Conservation (phyloP, 2,113 vertebrate genomes). For the Xiphias gladius region DNA sequence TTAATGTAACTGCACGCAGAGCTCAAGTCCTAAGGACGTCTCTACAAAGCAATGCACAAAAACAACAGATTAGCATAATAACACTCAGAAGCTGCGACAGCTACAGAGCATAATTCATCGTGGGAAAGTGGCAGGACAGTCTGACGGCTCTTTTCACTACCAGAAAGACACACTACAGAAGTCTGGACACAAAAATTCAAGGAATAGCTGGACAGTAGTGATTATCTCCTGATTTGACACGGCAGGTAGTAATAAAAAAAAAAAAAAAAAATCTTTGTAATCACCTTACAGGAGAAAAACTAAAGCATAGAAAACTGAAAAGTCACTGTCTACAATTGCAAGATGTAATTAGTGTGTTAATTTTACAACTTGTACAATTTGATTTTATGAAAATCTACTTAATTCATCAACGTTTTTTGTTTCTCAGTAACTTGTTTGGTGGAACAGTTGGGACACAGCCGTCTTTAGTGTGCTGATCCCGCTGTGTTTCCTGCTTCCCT, state of each 20-base stretch:
- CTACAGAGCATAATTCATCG: slow-evolving; percentile 18
- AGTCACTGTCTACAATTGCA: not conserved
- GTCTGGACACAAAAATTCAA: not conserved
- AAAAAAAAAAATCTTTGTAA: not conserved
- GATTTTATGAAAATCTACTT: slow-evolving; percentile 22
- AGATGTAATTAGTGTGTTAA: not conserved
- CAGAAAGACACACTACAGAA: not conserved
- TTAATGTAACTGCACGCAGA: slow-evolving; percentile 41
- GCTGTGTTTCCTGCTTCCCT: slow-evolving; percentile 12
- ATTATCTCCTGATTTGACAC: slow-evolving; percentile 20
- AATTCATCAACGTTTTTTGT: slow-evolving; percentile 1
- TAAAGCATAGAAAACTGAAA: not conserved
- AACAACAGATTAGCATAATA: slow-evolving; percentile 6
- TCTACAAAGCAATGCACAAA: slow-evolving; percentile 40
- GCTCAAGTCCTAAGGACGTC: slow-evolving; percentile 9
- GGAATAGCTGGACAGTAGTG: not conserved
- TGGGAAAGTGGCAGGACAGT: slow-evolving; percentile 1
- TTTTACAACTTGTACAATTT: not conserved
- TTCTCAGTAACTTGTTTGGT: slow-evolving; percentile 56
- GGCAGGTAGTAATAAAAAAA: not conserved
- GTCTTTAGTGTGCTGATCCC: slow-evolving; percentile 13
- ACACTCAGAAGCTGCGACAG: not conserved
- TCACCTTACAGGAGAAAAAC: slow-evolving; percentile 25
- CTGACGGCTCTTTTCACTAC: not conserved
- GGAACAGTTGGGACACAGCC: slow-evolving; percentile 15